These are phyloP conservation scores for Megaceryle torquata DNA, from an alignment of 2,113 vertebrate genomes.

Conservation along the genomic window DNA sequence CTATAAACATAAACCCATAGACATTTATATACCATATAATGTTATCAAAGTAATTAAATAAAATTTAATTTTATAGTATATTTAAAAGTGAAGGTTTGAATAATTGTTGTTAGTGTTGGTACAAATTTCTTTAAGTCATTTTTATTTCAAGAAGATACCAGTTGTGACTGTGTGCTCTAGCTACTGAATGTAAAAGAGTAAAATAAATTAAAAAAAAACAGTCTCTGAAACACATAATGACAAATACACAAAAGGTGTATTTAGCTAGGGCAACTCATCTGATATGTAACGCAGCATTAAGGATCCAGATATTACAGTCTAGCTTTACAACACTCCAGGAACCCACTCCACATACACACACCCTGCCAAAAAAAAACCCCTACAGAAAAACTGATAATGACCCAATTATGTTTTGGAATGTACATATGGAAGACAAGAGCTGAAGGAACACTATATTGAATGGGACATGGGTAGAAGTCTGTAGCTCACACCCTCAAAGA, in stretches of 20 bases:
- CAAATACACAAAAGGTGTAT: background rate
- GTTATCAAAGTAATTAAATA: conserved; percentile 33
- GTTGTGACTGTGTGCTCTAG: background rate
- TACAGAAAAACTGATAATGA: background rate
- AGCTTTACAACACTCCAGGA: background rate
- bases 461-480: background rate
- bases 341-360: no score
- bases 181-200: background rate
- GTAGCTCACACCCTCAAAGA: background rate
- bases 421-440: background rate
- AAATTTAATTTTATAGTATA: conserved; percentile 18
- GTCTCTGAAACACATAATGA: background rate
- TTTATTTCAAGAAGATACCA: background rate
- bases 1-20: background rate
- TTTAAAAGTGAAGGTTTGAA: conserved; percentile 51
- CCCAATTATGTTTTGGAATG: background rate
- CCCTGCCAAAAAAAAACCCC: no score
- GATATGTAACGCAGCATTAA: background rate
- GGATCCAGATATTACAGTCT: background rate
- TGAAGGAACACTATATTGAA: background rate
- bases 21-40: background rate
- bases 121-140: background rate
- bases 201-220: background rate
- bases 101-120: background rate
- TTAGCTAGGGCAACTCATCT: background rate